These are phyloP conservation scores for Drosophila kurseongensis DNA, from an alignment of 1,140 invertebrate genomes.

Conservation along the genomic window DNA sequence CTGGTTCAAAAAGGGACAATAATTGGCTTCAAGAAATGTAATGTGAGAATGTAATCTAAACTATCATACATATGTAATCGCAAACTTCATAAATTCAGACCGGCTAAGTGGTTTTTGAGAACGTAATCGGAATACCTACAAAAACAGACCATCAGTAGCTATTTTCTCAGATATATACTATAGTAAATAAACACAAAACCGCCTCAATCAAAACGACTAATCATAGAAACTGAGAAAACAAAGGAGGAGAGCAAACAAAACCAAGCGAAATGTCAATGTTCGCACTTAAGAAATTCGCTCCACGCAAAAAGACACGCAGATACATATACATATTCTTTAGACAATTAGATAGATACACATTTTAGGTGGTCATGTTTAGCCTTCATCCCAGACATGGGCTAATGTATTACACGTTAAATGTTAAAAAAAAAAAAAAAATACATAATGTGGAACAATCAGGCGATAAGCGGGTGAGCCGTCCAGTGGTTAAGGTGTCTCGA, in stretches of 20 bases:
- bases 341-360: background rate
- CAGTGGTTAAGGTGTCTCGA: background rate
- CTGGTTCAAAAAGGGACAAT: too few species aligned
- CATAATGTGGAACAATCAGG: background rate
- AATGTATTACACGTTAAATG: slow-evolving; percentile 1
- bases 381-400: background rate
- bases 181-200: background rate
- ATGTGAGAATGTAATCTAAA: background rate
- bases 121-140: background rate
- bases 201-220: slow-evolving; percentile 2
- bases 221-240: background rate
- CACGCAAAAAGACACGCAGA: background rate
- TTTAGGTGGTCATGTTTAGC: background rate
- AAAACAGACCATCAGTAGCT: background rate
- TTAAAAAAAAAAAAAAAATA: background rate
- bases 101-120: background rate
- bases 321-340: background rate
- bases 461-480: slow-evolving; percentile 1
- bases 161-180: background rate
- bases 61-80: too few species aligned
- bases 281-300: slow-evolving; percentile 8
- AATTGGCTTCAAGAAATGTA: background rate
- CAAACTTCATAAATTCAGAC: background rate
- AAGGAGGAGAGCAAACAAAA: slow-evolving; percentile 2
- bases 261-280: slow-evolving; percentile 10